These are phyloP conservation scores for Montifringilla adamsi DNA, from an alignment of 2,113 vertebrate genomes.

Conservation along the genomic window DNA sequence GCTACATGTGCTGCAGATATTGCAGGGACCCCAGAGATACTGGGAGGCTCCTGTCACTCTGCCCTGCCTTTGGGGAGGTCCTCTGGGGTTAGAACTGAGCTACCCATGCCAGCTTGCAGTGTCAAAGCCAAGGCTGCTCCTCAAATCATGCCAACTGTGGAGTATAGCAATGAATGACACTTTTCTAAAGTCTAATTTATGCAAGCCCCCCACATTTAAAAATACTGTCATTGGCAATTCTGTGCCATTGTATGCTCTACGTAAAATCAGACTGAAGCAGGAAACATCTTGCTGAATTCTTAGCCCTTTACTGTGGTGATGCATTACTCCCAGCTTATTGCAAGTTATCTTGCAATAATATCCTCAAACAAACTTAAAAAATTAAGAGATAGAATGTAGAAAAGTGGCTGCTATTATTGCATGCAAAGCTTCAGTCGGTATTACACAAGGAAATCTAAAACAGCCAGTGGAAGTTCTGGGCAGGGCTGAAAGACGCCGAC, in stretches of 20 bases:
- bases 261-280: neutral
- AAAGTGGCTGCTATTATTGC: neutral
- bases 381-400: neutral
- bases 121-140: neutral
- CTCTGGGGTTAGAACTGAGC: neutral
- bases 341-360: neutral
- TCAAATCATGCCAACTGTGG: neutral
- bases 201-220: neutral
- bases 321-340: neutral
- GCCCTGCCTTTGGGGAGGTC: accelerated
- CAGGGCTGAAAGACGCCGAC: accelerated
- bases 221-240: neutral
- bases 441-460: neutral
- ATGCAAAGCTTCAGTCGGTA: neutral
- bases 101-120: accelerated
- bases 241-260: neutral
- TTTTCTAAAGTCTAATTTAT: neutral
- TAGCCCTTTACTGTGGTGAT: neutral
- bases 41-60: neutral
- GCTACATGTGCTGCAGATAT: accelerated
- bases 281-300: neutral
- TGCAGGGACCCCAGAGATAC: neutral
- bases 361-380: neutral
- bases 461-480: neutral
- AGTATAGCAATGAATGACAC: neutral